These are phyloP conservation scores for Phalacrocorax aristotelis DNA, from an alignment of 2,113 vertebrate genomes.

Conservation along the genomic window DNA sequence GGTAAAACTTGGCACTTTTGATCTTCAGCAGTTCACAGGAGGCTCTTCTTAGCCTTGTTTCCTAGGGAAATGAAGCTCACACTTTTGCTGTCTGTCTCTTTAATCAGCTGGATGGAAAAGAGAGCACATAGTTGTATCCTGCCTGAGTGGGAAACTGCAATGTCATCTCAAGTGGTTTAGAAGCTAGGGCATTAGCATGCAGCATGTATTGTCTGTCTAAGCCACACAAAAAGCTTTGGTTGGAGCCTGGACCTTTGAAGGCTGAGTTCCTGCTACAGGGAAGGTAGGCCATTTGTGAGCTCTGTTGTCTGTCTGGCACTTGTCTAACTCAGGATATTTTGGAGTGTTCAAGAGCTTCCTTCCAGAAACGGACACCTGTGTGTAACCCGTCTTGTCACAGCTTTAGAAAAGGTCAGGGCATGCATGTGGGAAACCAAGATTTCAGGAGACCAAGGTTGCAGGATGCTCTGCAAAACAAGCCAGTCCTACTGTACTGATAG, in stretches of 20 bases:
- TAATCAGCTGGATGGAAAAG: not conserved
- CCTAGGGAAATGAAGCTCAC: not conserved
- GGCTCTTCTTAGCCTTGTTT: not conserved
- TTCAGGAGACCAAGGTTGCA: not conserved
- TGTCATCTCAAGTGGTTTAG: not conserved
- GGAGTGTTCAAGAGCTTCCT: not conserved
- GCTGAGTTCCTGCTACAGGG: not conserved
- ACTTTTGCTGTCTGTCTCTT: not conserved
- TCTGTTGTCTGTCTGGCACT: not conserved
- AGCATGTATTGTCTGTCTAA: not conserved
- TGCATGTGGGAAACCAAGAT: not conserved
- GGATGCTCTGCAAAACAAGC: not conserved
- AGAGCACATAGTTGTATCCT: not conserved
- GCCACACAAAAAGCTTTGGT: not conserved
- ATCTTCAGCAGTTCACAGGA: not conserved
- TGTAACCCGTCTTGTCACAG: not conserved
- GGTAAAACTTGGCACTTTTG: slow-evolving; percentile 22
- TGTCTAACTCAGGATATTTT: not conserved
- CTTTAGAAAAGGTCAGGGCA: not conserved
- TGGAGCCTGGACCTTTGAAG: not conserved
- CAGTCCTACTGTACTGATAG: not conserved
- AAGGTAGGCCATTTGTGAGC: not conserved
- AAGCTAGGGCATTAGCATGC: accelerated
- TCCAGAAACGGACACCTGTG: not conserved
- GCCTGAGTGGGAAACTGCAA: not conserved